These are phyloP conservation scores for Actenoides lindsayi DNA, from an alignment of 2,113 vertebrate genomes.

Conservation along the genomic window DNA sequence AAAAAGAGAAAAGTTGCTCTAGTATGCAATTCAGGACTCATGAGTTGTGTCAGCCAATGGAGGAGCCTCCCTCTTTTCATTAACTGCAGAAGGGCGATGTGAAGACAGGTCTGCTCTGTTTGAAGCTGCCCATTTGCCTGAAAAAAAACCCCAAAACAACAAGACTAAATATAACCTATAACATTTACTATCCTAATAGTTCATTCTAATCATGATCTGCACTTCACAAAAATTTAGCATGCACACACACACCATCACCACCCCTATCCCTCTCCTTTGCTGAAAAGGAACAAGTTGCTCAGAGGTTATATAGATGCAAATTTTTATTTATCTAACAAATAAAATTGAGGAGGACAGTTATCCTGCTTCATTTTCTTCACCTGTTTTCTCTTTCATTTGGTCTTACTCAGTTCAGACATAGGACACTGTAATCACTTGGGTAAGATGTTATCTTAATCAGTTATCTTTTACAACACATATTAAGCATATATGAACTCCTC, in stretches of 20 bases:
- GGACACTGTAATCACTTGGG: not conserved
- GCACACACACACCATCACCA: accelerated
- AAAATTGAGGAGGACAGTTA: not conserved
- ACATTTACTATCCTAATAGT: not conserved
- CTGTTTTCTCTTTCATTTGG: not conserved
- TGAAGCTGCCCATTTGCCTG: not conserved
- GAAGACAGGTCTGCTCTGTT: not conserved
- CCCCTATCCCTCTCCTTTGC: not conserved
- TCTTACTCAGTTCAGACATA: not conserved
- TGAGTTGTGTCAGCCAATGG: accelerated
- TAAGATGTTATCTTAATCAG: not conserved
- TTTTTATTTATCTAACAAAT: not conserved
- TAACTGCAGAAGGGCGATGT: not conserved
- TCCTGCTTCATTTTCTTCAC: not conserved
- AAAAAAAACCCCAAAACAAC: not conserved
- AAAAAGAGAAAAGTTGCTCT: not conserved
- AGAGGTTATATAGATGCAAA: not conserved
- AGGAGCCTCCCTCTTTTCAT: not conserved
- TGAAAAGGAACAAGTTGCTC: not conserved
- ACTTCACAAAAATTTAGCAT: not conserved
- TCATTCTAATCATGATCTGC: not conserved
- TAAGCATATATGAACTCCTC: not conserved
- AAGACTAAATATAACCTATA: not conserved
- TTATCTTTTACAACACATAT: not conserved
- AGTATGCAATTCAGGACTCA: not conserved